Conservation (phyloP, 2,888 invertebrate genomes). For the Pyrochroa serraticornis region DNA sequence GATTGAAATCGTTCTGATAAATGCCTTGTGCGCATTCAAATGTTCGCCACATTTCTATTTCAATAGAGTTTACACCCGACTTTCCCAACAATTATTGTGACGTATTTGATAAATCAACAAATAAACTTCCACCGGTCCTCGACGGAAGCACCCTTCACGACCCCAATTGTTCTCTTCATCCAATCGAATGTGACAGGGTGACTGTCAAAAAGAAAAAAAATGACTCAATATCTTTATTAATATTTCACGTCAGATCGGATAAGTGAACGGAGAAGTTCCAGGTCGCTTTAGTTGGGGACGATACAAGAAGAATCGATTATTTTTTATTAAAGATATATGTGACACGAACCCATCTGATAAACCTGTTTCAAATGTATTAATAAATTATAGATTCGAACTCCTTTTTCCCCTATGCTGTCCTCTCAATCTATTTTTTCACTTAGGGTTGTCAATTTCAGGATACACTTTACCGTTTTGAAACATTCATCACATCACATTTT, state of each 20-base stretch:
- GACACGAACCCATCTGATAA: too few relatives aligned
- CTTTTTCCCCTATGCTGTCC: too few relatives aligned
- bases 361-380: too few relatives aligned
- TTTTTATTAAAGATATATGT: too few relatives aligned
- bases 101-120: constrained; percentile 17
- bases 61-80: constrained; percentile 8
- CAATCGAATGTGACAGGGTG: background rate
- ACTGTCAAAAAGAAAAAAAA: constrained; percentile 6
- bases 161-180: constrained; percentile 3
- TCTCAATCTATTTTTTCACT: too few relatives aligned
- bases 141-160: constrained; percentile 1
- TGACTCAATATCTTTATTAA: constrained; percentile 1
- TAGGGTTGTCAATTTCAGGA: too few relatives aligned
- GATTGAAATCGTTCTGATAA: constrained; percentile 20
- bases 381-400: too few relatives aligned
- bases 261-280: too few relatives aligned
- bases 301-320: too few relatives aligned
- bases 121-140: background rate
- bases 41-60: constrained; percentile 7
- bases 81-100: constrained; percentile 10
- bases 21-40: constrained; percentile 12
- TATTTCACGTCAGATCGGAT: constrained; percentile 1
- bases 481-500: too few relatives aligned
- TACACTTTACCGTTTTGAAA: too few relatives aligned
- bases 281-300: too few relatives aligned